phyloP scores from a whole-genome alignment of 2,888 invertebrate species.

The Cylindroiulus punctatus region DNA sequence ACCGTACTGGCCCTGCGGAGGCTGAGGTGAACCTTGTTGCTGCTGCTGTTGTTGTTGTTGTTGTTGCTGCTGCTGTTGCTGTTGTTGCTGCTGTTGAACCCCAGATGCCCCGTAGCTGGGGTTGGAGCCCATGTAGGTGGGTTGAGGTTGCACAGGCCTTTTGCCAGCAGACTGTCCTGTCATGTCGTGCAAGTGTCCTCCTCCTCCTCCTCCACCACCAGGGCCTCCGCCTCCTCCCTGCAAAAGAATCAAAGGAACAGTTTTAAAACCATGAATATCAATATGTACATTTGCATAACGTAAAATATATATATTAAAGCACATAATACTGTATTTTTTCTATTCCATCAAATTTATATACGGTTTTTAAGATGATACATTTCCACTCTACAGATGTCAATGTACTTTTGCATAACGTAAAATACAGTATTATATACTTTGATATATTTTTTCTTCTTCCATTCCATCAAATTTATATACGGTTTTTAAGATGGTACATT shows the following conservation, averaged over 20 bases:
- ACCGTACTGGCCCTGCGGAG: constrained; percentile 50
- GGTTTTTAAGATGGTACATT: no score
- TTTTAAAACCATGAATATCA: not conserved
- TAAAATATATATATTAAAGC: no score
- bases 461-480: no score
- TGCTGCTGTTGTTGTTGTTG: constrained; percentile 48
- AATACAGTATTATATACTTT: no score
- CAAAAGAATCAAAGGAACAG: not conserved
- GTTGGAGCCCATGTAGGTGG: constrained; percentile 50
- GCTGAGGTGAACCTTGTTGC: constrained; percentile 48
- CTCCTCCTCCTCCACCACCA: constrained; percentile 46
- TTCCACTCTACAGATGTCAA: no score
- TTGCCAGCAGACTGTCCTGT: constrained; percentile 45
- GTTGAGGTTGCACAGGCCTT: constrained; percentile 56
- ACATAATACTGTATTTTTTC: no score
- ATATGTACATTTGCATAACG: no score
- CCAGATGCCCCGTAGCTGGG: constrained; percentile 51
- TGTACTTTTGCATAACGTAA: no score
- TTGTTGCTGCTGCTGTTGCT: constrained; percentile 49
- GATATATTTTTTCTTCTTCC: no score
- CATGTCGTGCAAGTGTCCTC: constrained; percentile 55
- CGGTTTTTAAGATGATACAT: no score
- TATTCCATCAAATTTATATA: no score
- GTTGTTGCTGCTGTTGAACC: not conserved
- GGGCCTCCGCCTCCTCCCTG: constrained; percentile 45